phyloP scores from a whole-genome alignment of 2,888 invertebrate species.

The Nebria salina region DNA sequence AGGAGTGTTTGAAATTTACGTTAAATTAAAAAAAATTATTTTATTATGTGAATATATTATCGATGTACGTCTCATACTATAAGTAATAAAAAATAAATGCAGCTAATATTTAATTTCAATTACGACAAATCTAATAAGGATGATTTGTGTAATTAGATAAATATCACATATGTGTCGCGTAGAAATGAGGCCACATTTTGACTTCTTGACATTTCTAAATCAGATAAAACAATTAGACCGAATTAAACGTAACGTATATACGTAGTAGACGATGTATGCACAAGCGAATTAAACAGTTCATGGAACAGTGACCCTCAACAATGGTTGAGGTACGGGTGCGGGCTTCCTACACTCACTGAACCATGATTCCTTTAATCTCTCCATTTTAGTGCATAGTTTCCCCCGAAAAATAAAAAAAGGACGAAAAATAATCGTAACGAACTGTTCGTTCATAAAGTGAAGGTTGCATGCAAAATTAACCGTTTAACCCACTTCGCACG shows the following conservation, averaged over 20 bases:
- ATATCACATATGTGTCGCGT: conserved; percentile 19
- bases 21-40: no score
- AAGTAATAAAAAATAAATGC: neutral
- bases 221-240: conserved; percentile 41
- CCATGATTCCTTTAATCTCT: conserved; percentile 31
- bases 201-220: conserved; percentile 44
- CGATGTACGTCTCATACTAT: no score
- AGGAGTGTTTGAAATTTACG: no score
- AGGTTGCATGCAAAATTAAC: conserved; percentile 22
- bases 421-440: neutral
- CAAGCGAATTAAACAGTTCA: conserved; percentile 41
- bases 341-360: conserved; percentile 40
- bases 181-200: conserved; percentile 39
- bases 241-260: conserved; percentile 39
- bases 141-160: conserved; percentile 23
- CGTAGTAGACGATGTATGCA: conserved; percentile 3
- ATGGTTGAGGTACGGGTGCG: conserved; percentile 29
- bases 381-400: conserved; percentile 11
- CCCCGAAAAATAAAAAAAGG: neutral
- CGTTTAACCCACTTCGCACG: conserved; percentile 34
- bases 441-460: neutral
- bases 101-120: neutral
- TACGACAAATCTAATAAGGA: conserved; percentile 26
- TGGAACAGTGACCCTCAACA: conserved; percentile 32
- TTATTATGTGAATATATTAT: no score